Conservation (phyloP, 2,113 vertebrate species). For the Syrmaticus mikado region DNA sequence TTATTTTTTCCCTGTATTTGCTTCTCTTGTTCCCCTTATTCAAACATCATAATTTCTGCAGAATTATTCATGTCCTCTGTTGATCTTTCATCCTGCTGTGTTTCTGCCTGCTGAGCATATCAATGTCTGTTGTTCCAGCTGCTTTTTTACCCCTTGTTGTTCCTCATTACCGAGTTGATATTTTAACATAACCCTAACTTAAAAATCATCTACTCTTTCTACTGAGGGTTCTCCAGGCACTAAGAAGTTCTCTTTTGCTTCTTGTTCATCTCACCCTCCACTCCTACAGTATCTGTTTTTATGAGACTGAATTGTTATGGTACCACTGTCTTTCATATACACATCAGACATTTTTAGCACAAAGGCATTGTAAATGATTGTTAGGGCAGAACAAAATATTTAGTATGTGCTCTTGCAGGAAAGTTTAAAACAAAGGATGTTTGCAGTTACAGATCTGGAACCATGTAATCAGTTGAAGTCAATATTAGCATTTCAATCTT, state of each 20-base stretch:
- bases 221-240: neutral
- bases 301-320: neutral
- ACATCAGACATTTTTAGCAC: neutral
- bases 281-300: neutral
- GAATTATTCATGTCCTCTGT: slow-evolving; percentile 2
- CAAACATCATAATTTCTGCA: neutral
- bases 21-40: neutral
- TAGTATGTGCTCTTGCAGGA: neutral
- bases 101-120: neutral
- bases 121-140: neutral
- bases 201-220: neutral
- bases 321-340: neutral
- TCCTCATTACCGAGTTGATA: neutral
- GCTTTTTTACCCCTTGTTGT: too few relatives aligned
- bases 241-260: neutral
- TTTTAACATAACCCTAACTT: neutral
- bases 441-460: neutral
- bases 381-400: neutral
- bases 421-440: neutral
- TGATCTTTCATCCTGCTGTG: neutral
- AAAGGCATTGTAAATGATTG: neutral
- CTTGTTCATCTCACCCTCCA: neutral
- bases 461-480: neutral
- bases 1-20: neutral
- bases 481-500: neutral